Conservation (phyloP, 2,888 invertebrate genomes). For the Lypha dubia region DNA sequence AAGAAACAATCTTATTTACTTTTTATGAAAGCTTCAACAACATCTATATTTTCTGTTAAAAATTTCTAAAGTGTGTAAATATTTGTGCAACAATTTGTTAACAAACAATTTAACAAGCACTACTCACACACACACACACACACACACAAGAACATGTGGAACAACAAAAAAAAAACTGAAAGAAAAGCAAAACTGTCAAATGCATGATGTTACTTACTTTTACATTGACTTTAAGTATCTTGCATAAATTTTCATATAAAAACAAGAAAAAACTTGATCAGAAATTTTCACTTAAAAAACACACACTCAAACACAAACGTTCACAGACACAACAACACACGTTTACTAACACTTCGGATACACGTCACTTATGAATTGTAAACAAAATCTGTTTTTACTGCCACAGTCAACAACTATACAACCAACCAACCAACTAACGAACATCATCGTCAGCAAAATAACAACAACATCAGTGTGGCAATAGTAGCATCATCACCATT, state of each 20-base stretch:
- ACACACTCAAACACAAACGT: conserved; percentile 5
- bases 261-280: conserved; percentile 26
- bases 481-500: conserved; percentile 32
- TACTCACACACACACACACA: not conserved
- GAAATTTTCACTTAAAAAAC: conserved; percentile 31
- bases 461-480: conserved; percentile 27
- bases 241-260: conserved; percentile 63
- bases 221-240: conserved; percentile 68
- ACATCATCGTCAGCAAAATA: conserved; percentile 50
- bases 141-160: not conserved
- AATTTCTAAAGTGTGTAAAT: conserved; percentile 68
- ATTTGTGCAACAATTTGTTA: conserved; percentile 71
- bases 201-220: conserved; percentile 62
- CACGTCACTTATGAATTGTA: conserved; percentile 67
- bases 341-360: not conserved
- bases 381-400: conserved; percentile 62
- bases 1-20: conserved; percentile 54
- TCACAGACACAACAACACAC: no score
- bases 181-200: conserved; percentile 66
- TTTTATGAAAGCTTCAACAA: conserved; percentile 41
- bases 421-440: conserved; percentile 39
- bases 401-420: conserved; percentile 45
- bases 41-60: conserved; percentile 43
- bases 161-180: not conserved
- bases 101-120: conserved; percentile 33